Evolutionary conservation across 1,140 invertebrate genomes (phyloP).

Genomic region (Drosophila saltans): DNA sequence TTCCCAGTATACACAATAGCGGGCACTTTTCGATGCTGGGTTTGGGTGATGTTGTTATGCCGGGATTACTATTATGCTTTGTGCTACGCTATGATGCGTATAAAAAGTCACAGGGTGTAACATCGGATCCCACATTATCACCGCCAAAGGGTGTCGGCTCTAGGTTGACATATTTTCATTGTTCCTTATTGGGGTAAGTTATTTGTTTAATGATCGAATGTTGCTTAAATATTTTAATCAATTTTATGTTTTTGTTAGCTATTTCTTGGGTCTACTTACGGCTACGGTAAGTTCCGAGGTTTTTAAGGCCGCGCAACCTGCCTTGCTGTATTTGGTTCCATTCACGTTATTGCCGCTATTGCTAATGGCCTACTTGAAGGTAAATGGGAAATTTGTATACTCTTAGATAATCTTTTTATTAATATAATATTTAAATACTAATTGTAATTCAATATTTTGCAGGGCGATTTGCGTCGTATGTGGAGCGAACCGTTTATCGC

Average conservation of each 20-base stretch:
- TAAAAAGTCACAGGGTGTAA: slow-evolving; percentile 90
- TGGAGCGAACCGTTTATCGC: slow-evolving; percentile 98
- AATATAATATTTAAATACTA: neutral
- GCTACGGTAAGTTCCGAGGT: slow-evolving; percentile 98
- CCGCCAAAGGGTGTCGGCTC: slow-evolving; percentile 84
- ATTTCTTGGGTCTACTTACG: slow-evolving; percentile 97
- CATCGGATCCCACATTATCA: slow-evolving; percentile 75
- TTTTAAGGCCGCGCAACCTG: slow-evolving; percentile 98
- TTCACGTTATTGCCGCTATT: slow-evolving; percentile 97
- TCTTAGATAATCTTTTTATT: neutral
- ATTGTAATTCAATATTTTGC: slow-evolving; percentile 18
- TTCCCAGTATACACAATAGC: slow-evolving; percentile 97
- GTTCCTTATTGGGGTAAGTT: slow-evolving; percentile 93
- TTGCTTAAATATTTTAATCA: neutral
- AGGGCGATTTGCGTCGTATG: slow-evolving; percentile 98
- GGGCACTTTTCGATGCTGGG: slow-evolving; percentile 99
- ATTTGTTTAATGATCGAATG: no score
- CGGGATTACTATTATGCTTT: slow-evolving; percentile 97
- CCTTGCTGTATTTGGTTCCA: slow-evolving; percentile 97
- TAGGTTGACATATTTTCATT: slow-evolving; percentile 95
- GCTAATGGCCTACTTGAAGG: slow-evolving; percentile 99
- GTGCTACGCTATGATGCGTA: slow-evolving; percentile 98
- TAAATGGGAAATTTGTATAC: slow-evolving; percentile 80
- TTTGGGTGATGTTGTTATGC: slow-evolving; percentile 98
- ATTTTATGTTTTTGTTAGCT: slow-evolving; percentile 82